Conservation (phyloP, 1,140 invertebrate species). For the Brachionus rubens region DNA sequence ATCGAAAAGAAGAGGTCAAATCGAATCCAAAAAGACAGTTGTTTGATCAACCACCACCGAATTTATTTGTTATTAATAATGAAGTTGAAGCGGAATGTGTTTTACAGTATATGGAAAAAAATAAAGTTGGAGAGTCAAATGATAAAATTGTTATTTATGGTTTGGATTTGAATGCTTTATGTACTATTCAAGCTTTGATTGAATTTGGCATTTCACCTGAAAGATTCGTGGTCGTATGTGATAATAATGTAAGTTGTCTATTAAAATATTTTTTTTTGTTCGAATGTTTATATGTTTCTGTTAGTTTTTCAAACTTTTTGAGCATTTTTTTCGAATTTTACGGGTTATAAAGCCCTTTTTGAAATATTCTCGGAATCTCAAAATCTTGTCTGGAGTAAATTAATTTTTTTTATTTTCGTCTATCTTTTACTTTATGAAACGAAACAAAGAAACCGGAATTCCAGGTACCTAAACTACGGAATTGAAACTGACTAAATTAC, state of each 20-base stretch:
- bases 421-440: too few relatives aligned
- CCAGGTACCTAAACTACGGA: too few relatives aligned
- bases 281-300: too few relatives aligned
- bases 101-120: conserved; percentile 53
- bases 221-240: background rate
- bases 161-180: conserved; percentile 9
- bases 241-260: background rate
- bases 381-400: too few relatives aligned
- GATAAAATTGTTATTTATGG: conserved; percentile 42
- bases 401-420: too few relatives aligned
- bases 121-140: background rate
- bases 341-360: too few relatives aligned
- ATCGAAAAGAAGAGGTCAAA: conserved; percentile 48
- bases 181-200: conserved; percentile 16
- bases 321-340: too few relatives aligned
- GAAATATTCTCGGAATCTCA: too few relatives aligned
- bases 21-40: conserved; percentile 51
- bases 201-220: background rate
- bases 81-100: conserved; percentile 55
- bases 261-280: too few relatives aligned
- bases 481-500: too few relatives aligned
- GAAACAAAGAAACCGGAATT: too few relatives aligned
- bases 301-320: too few relatives aligned
- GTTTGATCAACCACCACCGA: conserved; percentile 51
- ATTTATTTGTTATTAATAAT: conserved; percentile 58